Conservation (phyloP, 2,113 vertebrate genomes). For the Leptobrachium ailaonicum region DNA sequence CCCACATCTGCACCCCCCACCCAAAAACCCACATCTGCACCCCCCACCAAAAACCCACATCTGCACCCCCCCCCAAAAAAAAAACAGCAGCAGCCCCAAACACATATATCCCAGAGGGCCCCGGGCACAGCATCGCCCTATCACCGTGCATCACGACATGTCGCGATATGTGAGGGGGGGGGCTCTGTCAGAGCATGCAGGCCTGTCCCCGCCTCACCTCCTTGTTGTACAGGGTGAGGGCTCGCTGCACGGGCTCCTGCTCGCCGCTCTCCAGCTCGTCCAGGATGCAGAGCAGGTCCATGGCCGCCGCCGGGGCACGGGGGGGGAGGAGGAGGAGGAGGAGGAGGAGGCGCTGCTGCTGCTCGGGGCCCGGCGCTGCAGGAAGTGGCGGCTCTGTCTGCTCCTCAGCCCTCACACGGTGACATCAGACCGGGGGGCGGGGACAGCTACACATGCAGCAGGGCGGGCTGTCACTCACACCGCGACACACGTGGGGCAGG, state of each 20-base stretch:
- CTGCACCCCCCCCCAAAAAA: no score
- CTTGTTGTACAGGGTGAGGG: conserved; percentile 68
- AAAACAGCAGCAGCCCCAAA: no score
- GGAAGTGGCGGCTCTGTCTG: not conserved
- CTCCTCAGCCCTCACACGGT: conserved; percentile 19
- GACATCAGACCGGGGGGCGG: conserved; percentile 21
- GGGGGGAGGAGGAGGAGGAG: conserved; percentile 26
- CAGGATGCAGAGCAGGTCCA: conserved; percentile 70
- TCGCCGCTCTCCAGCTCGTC: conserved; percentile 67
- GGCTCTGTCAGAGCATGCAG: not conserved
- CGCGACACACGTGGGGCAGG: no score
- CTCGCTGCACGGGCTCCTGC: conserved; percentile 60
- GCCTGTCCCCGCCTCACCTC: conserved; percentile 57
- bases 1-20: no score
- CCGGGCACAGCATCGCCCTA: no score
- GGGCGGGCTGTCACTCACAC: conserved; percentile 4
- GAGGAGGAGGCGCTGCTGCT: not conserved
- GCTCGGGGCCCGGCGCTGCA: not conserved
- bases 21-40: no score
- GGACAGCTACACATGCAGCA: no score
- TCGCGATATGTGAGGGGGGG: no score
- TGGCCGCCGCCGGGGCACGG: conserved; percentile 19
- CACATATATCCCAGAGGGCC: no score
- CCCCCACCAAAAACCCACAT: no score
- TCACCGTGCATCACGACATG: not conserved